A percentile compares a stretch with the other conserved stretches of the same genome.
Evolutionary conservation across 1,140 invertebrate species (phyloP).

Genomic region (Drosophila varians): DNA sequence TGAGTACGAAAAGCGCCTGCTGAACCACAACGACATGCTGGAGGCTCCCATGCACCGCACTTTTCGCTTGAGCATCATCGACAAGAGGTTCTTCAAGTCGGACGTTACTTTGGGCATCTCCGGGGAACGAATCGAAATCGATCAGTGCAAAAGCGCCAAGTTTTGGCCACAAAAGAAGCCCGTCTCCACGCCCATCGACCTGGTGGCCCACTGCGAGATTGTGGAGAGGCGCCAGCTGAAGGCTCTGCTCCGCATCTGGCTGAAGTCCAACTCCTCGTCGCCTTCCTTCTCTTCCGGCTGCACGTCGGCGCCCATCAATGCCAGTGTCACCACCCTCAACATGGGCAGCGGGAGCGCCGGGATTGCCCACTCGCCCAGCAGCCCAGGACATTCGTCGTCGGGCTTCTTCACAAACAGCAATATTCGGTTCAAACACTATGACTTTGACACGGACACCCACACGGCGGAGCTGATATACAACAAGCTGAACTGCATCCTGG

Average conservation of each 20-base stretch:
- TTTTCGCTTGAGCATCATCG: constrained; percentile 91
- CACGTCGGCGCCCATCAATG: constrained; percentile 52
- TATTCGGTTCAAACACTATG: constrained; percentile 90
- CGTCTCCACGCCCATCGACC: constrained; percentile 90
- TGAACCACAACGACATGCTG: constrained; percentile 89
- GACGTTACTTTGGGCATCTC: constrained; percentile 94
- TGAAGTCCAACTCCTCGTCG: constrained; percentile 73
- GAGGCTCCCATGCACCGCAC: constrained; percentile 93
- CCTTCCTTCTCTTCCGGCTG: constrained; percentile 47
- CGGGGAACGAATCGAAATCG: constrained; percentile 95
- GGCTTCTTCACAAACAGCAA: constrained; percentile 54
- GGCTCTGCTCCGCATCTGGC: constrained; percentile 84
- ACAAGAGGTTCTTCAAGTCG: constrained; percentile 91
- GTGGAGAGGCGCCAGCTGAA: constrained; percentile 87
- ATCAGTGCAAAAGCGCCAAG: constrained; percentile 88
- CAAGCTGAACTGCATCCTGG: constrained; percentile 94
- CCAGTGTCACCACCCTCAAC: constrained; percentile 44
- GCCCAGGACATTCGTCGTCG: constrained; percentile 62
- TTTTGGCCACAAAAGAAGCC: constrained; percentile 88
- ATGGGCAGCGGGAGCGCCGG: constrained; percentile 22
- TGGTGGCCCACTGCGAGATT: constrained; percentile 93
- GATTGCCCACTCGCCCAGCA: constrained; percentile 65
- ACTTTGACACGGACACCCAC: constrained; percentile 92
- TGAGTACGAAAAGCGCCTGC: constrained; percentile 85
- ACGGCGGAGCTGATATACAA: constrained; percentile 92